A percentile compares a stretch with the other conserved stretches of the same genome.
Evolutionary conservation across 2,113 vertebrate species (phyloP).

Genomic region (Sander vitreus): DNA sequence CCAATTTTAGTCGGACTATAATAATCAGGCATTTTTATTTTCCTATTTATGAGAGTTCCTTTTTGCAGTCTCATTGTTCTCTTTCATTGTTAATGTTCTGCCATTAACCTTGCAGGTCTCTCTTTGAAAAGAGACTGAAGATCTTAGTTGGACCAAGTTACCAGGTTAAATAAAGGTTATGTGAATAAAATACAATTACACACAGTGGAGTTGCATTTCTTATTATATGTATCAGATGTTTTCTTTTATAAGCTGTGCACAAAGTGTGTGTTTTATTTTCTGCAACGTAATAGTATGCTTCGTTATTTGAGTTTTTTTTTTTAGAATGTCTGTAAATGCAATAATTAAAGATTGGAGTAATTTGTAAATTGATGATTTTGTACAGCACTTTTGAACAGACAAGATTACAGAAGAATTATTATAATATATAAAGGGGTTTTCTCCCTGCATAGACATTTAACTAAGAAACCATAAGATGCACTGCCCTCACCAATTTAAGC

Average conservation of each 20-base stretch:
- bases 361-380: neutral
- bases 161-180: neutral
- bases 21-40: too few relatives aligned
- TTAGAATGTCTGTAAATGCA: neutral
- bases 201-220: neutral
- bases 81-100: too few relatives aligned
- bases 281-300: neutral
- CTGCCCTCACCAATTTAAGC: constrained; percentile 32
- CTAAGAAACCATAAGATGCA: neutral
- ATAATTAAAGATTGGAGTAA: neutral
- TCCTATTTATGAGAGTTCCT: too few relatives aligned
- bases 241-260: neutral
- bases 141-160: neutral
- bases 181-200: neutral
- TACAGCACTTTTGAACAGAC: neutral
- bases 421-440: neutral
- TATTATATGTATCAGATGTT: neutral
- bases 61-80: too few relatives aligned
- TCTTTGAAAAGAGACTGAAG: neutral
- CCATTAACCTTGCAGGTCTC: too few relatives aligned
- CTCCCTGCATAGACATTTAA: neutral
- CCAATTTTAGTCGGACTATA: too few relatives aligned
- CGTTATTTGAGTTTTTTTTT: neutral
- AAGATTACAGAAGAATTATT: neutral
- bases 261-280: neutral